phyloP scores from a whole-genome alignment of 2,797 vertebrate species.

The Chloroceryle amazona region DNA sequence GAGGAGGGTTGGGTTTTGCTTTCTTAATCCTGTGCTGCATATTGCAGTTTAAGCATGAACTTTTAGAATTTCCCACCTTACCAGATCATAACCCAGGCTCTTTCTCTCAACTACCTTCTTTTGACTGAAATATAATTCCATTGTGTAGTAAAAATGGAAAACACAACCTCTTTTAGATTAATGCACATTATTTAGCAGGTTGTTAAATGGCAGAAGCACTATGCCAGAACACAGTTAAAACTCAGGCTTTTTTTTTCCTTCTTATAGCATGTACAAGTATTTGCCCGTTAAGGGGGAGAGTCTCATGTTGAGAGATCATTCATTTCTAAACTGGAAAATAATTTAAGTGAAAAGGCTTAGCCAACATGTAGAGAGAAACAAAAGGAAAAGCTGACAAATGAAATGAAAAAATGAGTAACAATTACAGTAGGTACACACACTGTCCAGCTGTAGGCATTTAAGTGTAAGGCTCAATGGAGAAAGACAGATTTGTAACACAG shows the following conservation, averaged over 20 bases:
- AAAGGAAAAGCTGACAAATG: neutral
- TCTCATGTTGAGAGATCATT: neutral
- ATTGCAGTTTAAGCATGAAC: neutral
- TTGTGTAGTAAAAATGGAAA: neutral
- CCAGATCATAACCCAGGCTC: neutral
- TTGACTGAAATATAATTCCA: neutral
- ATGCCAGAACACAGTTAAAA: neutral
- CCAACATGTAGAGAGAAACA: neutral
- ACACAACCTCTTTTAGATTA: neutral
- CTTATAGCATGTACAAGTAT: neutral
- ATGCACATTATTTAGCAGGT: neutral
- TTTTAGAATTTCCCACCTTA: slow-evolving; percentile 9
- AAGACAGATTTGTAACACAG: neutral
- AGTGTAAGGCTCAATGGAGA: neutral
- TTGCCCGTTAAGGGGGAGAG: neutral
- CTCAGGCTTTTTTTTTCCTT: neutral
- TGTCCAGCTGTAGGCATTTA: neutral
- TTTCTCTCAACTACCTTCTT: neutral
- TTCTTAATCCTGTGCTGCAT: neutral
- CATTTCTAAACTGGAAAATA: neutral
- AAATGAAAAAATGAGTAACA: neutral
- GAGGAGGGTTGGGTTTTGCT: neutral
- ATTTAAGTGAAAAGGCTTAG: neutral
- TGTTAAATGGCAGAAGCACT: slow-evolving; percentile 8
- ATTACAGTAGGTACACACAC: neutral